These are phyloP conservation scores for Chrysaora quinquecirrha DNA, from an alignment of 30 jellyfish, hydroid and myxozoan genomes.

Conservation along the genomic window DNA sequence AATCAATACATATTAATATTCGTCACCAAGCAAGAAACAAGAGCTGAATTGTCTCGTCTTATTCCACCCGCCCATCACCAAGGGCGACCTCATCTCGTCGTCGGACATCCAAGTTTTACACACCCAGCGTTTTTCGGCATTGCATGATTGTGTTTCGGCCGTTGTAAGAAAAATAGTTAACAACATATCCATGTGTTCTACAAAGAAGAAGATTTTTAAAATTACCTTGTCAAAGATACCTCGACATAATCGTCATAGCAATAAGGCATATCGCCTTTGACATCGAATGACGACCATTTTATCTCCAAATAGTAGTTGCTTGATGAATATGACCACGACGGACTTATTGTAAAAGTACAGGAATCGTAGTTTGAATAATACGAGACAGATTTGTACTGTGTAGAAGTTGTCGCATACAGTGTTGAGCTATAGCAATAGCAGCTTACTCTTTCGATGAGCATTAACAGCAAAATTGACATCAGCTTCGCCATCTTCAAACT, in stretches of 20 bases:
- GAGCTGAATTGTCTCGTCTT: too few relatives aligned
- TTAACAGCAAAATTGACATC: background rate
- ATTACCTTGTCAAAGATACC: background rate
- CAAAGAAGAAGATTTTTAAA: background rate
- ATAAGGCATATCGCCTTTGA: constrained; percentile 12
- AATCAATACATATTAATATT: too few relatives aligned
- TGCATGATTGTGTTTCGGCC: too few relatives aligned
- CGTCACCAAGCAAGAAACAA: too few relatives aligned
- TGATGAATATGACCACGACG: background rate
- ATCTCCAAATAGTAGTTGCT: background rate
- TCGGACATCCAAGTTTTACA: too few relatives aligned
- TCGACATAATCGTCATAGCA: background rate
- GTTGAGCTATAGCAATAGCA: background rate
- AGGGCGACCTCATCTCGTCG: too few relatives aligned
- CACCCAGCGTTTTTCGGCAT: too few relatives aligned
- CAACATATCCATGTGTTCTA: too few relatives aligned
- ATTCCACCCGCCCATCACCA: too few relatives aligned
- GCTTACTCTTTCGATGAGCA: background rate
- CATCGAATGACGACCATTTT: background rate
- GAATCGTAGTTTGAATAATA: background rate
- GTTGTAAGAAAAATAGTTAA: too few relatives aligned
- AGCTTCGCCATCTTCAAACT: too few relatives aligned
- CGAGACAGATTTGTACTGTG: background rate
- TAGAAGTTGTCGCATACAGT: background rate
- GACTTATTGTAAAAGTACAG: background rate